phyloP scores from a whole-genome alignment of 2,797 vertebrate genomes.

The Acipenser oxyrinchus region DNA sequence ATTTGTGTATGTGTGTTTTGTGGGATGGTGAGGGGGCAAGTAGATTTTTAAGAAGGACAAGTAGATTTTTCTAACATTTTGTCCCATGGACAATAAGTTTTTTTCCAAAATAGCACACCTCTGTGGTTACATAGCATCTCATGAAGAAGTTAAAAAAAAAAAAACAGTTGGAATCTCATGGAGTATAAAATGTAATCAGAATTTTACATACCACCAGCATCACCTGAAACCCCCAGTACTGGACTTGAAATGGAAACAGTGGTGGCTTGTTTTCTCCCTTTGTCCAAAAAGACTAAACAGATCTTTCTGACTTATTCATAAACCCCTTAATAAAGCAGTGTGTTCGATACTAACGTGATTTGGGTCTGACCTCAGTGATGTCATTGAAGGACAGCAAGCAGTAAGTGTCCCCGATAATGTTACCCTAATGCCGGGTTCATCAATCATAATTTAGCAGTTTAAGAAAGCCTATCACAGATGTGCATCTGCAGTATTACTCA shows the following conservation, averaged over 20 bases:
- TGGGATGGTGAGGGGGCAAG: too few species aligned
- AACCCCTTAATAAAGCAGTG: constrained; percentile 74
- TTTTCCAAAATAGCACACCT: too few species aligned
- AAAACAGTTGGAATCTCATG: too few species aligned
- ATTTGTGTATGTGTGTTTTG: too few species aligned
- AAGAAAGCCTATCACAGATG: constrained; percentile 48
- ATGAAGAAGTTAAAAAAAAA: too few species aligned
- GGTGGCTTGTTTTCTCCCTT: constrained; percentile 22
- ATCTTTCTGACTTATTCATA: constrained; percentile 62
- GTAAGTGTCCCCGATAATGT: constrained; percentile 72
- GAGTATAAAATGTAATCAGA: too few species aligned
- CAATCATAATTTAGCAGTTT: constrained; percentile 72
- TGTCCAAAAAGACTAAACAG: constrained; percentile 40
- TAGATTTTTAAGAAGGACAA: too few species aligned
- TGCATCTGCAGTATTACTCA: constrained; percentile 45
- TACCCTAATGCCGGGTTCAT: constrained; percentile 75
- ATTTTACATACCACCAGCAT: too few species aligned
- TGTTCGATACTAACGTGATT: constrained; percentile 74
- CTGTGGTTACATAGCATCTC: too few species aligned
- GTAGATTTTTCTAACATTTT: too few species aligned
- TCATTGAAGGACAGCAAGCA: constrained; percentile 65
- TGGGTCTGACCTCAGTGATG: constrained; percentile 64
- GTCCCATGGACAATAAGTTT: too few species aligned
- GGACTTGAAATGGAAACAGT: not conserved
- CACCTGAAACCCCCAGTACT: too few species aligned